Evolutionary conservation across 2,888 invertebrate genomes (phyloP).

Genomic region (Chloromyia formosa): DNA sequence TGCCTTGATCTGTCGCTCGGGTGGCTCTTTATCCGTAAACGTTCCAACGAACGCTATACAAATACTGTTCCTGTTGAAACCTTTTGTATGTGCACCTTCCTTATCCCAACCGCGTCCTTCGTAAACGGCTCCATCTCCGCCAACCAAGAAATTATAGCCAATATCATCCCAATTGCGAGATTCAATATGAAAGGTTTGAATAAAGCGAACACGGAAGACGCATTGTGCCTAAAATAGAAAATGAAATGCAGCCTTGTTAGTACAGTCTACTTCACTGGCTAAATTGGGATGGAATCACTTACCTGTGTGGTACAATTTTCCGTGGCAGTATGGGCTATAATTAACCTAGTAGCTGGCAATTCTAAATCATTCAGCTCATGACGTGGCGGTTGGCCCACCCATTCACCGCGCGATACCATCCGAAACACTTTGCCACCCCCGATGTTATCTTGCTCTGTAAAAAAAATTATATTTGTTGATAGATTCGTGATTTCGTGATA

Average conservation of each 20-base stretch:
- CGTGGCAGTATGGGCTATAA: constrained; percentile 74
- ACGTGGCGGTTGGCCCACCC: constrained; percentile 73
- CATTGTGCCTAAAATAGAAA: constrained; percentile 65
- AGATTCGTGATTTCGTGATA: not conserved
- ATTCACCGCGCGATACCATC: constrained; percentile 69
- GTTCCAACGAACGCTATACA: constrained; percentile 80
- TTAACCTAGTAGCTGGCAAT: constrained; percentile 67
- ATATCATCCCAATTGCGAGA: constrained; percentile 73
- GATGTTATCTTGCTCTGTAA: constrained; percentile 51
- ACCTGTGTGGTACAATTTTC: constrained; percentile 69
- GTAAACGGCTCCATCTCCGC: constrained; percentile 80
- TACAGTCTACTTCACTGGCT: not conserved
- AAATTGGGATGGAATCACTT: constrained; percentile 31
- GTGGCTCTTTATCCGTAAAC: constrained; percentile 68
- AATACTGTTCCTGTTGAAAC: constrained; percentile 73
- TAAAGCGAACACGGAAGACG: constrained; percentile 63
- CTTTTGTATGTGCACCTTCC: constrained; percentile 75
- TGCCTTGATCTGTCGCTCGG: constrained; percentile 69
- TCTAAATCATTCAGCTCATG: constrained; percentile 61
- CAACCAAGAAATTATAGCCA: constrained; percentile 80
- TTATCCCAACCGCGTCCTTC: constrained; percentile 79
- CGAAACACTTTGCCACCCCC: constrained; percentile 63
- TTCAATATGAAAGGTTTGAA: constrained; percentile 76
- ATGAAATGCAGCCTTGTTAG: no score
- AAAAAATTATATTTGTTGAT: not conserved